A percentile compares a stretch with the other conserved stretches of the same genome.
These are phyloP conservation scores for Hypothenemus hampei DNA, from an alignment of 1,140 invertebrate genomes.

Conservation along the genomic window DNA sequence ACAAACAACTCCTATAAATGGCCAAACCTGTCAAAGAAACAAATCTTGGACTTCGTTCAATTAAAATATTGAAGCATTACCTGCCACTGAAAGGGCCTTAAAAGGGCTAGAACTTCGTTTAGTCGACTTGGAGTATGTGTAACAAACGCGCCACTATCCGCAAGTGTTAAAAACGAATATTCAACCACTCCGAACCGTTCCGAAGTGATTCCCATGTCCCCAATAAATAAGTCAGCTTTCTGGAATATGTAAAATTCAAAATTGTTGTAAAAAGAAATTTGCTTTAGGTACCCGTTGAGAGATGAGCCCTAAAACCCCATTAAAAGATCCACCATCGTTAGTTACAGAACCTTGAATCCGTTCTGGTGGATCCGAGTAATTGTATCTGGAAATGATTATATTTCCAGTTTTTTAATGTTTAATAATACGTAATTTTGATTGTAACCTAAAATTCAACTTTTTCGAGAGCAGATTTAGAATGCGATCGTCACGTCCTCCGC, in stretches of 20 bases:
- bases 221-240: conserved; percentile 65
- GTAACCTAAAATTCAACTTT: conserved; percentile 61
- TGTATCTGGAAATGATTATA: conserved; percentile 46
- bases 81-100: conserved; percentile 63
- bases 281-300: conserved; percentile 52
- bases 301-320: conserved; percentile 62
- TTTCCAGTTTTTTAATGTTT: neutral
- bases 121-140: conserved; percentile 63
- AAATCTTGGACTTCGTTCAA: neutral
- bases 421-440: neutral
- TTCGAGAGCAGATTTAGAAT: conserved; percentile 54
- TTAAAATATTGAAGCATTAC: conserved; percentile 39
- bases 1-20: conserved; percentile 50
- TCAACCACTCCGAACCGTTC: conserved; percentile 61
- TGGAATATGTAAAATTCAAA: conserved; percentile 35
- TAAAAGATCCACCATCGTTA: conserved; percentile 57
- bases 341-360: conserved; percentile 60
- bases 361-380: conserved; percentile 64
- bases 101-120: conserved; percentile 63
- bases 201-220: conserved; percentile 64
- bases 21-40: conserved; percentile 52
- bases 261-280: neutral
- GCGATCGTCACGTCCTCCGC: conserved; percentile 63
- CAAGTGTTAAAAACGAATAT: conserved; percentile 65
- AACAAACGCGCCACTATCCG: conserved; percentile 65